Percentiles rank a stretch among this genome's conserved stretches.
Evolutionary conservation across 2,113 vertebrate species (phyloP).

Genomic region (Eublepharis macularius): DNA sequence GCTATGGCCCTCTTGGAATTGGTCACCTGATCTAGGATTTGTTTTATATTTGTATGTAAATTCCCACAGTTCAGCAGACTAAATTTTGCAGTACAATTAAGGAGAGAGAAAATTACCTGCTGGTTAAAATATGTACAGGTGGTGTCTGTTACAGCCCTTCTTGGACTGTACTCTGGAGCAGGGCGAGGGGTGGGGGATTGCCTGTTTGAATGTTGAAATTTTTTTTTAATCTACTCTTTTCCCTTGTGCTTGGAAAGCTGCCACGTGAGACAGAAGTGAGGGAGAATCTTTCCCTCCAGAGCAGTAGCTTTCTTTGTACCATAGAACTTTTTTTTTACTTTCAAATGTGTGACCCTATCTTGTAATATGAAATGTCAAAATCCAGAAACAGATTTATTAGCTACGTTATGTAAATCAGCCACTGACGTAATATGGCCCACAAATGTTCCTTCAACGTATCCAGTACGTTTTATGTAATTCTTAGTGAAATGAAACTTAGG

Average conservation of each 20-base stretch:
- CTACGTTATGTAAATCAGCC: background rate
- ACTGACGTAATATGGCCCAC: background rate
- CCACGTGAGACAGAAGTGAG: background rate
- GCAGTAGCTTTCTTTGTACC: background rate
- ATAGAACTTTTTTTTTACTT: background rate
- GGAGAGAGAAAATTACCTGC: background rate
- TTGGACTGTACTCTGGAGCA: background rate
- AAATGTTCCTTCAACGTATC: background rate
- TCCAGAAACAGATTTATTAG: background rate
- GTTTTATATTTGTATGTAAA: background rate
- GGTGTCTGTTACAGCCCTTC: background rate
- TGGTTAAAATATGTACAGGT: background rate
- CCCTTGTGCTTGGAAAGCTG: background rate
- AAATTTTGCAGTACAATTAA: background rate
- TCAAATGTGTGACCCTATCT: background rate
- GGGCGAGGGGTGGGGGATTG: too few species aligned
- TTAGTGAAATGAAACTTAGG: background rate
- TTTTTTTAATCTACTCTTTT: background rate
- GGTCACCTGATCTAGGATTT: background rate
- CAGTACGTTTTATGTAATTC: background rate
- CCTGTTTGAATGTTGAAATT: background rate
- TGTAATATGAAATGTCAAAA: too few species aligned
- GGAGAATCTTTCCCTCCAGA: background rate
- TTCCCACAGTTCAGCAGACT: background rate
- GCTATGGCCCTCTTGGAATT: conserved; percentile 2